Evolutionary conservation across 1,140 invertebrate species (phyloP).

Genomic region (Portunus trituberculatus): DNA sequence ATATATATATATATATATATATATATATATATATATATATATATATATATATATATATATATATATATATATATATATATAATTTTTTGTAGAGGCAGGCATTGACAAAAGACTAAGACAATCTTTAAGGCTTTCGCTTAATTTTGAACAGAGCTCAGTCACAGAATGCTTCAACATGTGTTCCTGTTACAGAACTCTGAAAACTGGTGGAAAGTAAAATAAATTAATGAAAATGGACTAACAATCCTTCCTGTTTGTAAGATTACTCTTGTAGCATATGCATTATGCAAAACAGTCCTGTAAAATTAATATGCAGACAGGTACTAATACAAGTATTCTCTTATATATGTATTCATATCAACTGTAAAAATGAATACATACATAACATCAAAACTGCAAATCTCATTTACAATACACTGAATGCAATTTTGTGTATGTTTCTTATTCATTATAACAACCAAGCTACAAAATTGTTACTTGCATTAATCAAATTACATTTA

Average conservation of each 20-base stretch:
- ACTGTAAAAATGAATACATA: neutral
- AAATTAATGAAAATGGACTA: too few species aligned
- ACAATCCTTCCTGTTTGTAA: neutral
- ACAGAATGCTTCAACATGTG: neutral
- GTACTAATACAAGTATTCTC: neutral
- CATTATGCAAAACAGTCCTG: neutral
- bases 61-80: too few species aligned
- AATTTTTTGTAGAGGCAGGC: neutral
- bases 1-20: too few species aligned
- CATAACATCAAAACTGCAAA: neutral
- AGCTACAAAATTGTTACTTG: neutral
- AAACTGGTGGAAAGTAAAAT: neutral
- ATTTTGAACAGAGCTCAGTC: neutral
- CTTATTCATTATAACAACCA: neutral
- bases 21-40: too few species aligned
- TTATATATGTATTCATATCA: conserved; percentile 11
- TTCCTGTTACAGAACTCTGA: neutral
- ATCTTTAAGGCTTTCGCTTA: neutral
- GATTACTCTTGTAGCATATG: neutral
- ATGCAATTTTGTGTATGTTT: neutral
- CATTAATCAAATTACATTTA: neutral
- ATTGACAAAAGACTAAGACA: neutral
- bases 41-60: too few species aligned
- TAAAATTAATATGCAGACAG: neutral
- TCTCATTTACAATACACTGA: neutral